These are phyloP conservation scores for Turritopsis rubra DNA, from an alignment of 30 jellyfish, hydroid and myxozoan species.

Conservation along the genomic window DNA sequence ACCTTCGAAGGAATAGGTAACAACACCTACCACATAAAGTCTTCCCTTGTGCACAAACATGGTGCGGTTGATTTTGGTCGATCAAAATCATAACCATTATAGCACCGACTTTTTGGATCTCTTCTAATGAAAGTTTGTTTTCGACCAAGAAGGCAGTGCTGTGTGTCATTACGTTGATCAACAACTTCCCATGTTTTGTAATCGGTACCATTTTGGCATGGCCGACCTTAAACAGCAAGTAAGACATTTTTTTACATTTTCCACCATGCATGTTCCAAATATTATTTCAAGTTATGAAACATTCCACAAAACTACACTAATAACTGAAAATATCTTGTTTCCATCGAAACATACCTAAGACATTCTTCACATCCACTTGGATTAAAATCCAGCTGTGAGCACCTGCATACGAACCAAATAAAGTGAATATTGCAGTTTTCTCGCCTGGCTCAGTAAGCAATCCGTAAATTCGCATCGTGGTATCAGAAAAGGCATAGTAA, in stretches of 20 bases:
- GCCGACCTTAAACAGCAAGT: conserved; percentile 38
- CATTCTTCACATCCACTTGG: conserved; percentile 70
- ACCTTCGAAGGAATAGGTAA: no score
- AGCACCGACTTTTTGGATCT: conserved; percentile 55
- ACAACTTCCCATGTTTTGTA: conserved; percentile 76
- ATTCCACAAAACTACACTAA: neutral
- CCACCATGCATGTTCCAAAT: no score
- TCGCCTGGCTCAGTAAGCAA: conserved; percentile 95
- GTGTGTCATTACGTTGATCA: conserved; percentile 45
- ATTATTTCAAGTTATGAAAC: neutral
- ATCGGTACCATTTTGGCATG: conserved; percentile 42
- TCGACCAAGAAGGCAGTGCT: conserved; percentile 66
- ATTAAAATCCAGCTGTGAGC: conserved; percentile 69
- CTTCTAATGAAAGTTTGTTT: conserved; percentile 65
- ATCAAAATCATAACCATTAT: conserved; percentile 69
- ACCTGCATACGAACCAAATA: conserved; percentile 56
- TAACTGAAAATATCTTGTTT: neutral
- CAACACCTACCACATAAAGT: conserved; percentile 63
- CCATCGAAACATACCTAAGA: conserved; percentile 44
- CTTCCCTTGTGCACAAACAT: conserved; percentile 74
- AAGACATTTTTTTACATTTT: no score
- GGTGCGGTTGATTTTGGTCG: conserved; percentile 47
- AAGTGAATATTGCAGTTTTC: conserved; percentile 65
- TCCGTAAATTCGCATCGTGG: conserved; percentile 67
- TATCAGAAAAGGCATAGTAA: conserved; percentile 37